Evolutionary conservation across 2,888 invertebrate genomes (phyloP).

Genomic region (Gonocerus acuteangulatus): DNA sequence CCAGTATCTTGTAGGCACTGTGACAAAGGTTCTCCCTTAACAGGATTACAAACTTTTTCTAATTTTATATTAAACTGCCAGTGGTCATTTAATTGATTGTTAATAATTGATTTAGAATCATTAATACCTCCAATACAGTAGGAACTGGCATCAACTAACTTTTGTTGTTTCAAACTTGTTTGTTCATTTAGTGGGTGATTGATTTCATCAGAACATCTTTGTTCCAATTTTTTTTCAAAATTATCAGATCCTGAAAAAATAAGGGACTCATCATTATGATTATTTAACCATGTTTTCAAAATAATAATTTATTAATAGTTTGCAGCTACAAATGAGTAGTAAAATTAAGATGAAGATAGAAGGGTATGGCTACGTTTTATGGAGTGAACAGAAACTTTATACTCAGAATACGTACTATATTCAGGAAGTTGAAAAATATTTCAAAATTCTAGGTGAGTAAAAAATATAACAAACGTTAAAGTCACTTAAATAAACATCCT

Average conservation of each 20-base stretch:
- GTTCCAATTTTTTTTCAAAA: background rate
- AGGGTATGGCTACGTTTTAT: too few relatives aligned
- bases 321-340: too few relatives aligned
- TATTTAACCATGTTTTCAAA: too few relatives aligned
- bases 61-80: conserved; percentile 31
- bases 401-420: too few relatives aligned
- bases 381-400: too few relatives aligned
- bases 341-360: too few relatives aligned
- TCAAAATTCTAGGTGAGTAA: too few relatives aligned
- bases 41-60: conserved; percentile 17
- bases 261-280: too few relatives aligned
- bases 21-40: conserved; percentile 20
- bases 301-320: too few relatives aligned
- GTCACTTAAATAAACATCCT: too few relatives aligned
- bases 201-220: background rate
- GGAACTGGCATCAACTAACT: background rate
- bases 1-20: conserved; percentile 1
- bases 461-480: too few relatives aligned
- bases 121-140: conserved; percentile 7
- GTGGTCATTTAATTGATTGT: conserved; percentile 16
- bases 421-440: too few relatives aligned
- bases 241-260: conserved; percentile 10
- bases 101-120: conserved; percentile 8
- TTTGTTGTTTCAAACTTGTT: background rate
- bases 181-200: background rate